Evolutionary conservation across 2,113 vertebrate species (phyloP), one percentile per base, ranked within the genome.

Genomic region (Apistogramma diplotaenia): DNA sequence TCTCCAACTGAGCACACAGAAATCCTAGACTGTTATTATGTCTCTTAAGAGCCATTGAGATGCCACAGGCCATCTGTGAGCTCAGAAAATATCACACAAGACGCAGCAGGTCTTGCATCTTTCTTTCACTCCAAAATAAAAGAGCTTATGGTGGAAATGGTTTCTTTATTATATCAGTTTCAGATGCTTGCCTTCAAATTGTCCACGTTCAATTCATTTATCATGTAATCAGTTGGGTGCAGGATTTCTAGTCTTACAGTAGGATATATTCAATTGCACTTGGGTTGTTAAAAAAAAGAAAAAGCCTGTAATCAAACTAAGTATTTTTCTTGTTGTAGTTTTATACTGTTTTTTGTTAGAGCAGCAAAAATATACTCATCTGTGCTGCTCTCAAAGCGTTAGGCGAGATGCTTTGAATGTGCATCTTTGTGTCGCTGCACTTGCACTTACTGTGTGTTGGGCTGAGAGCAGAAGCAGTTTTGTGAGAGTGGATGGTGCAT

Each of bases 21-120:
- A 87, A 91, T 84, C 27, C 53, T 90, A 89, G 65, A 88, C 87
- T 87, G 54, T 89, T 86, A 89, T 90, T 89, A 89, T 90, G 87
- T 90, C 87, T 88, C 89, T 83, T 74, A 89, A 82, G 88, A 89
- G 87, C 78, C 81, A 89, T 79, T 80, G 85, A 86, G 87, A 93
- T 92, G 87, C 92, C 90, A 62, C 43, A 9, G 49, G 60, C 74
- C 88, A 79, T 56, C 74, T 89, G 86, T 71, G 73, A 81, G 53
- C 37, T 74, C 80, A 74, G 72, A 82, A 91, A 86, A 83, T 79
- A 84, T 78, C 67, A 81, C 74, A 74, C 59, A 78, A 58, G 78
- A 74, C 23, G 51, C 58, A 74, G 33, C 25, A 57, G 59, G 51
- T 35, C 46, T 72, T 54, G 53, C 29, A 60, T 82, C 75, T 77